phyloP scores from a whole-genome alignment of 2,113 vertebrate species.

The Daboia siamensis region DNA sequence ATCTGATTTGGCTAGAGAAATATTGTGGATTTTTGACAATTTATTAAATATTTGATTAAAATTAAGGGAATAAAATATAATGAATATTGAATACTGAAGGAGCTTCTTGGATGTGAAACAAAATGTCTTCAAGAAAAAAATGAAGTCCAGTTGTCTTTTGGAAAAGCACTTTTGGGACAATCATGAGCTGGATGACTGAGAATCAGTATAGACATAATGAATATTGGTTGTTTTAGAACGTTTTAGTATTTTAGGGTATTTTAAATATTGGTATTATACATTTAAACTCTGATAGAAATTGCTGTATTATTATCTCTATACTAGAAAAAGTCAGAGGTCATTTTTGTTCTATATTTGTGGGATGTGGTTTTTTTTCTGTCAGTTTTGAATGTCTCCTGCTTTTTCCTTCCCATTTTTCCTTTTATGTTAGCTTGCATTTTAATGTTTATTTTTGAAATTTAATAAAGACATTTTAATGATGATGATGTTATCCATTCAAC shows the following conservation, averaged over 20 bases:
- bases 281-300: neutral
- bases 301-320: neutral
- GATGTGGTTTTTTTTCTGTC: neutral
- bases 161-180: neutral
- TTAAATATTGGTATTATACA: neutral
- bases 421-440: neutral
- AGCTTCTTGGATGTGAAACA: neutral
- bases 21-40: neutral
- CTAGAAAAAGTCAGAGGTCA: neutral
- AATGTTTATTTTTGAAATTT: neutral
- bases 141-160: neutral
- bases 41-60: neutral
- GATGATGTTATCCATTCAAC: neutral
- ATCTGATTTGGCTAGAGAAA: neutral
- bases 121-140: neutral
- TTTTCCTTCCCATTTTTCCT: neutral
- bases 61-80: neutral
- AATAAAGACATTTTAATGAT: neutral
- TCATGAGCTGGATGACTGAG: neutral
- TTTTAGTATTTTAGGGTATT: neutral
- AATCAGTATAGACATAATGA: neutral
- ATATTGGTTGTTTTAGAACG: neutral
- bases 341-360: neutral
- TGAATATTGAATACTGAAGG: neutral
- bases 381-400: neutral